phyloP scores from a whole-genome alignment of 1,140 invertebrate species.

The Micrasema minimum region DNA sequence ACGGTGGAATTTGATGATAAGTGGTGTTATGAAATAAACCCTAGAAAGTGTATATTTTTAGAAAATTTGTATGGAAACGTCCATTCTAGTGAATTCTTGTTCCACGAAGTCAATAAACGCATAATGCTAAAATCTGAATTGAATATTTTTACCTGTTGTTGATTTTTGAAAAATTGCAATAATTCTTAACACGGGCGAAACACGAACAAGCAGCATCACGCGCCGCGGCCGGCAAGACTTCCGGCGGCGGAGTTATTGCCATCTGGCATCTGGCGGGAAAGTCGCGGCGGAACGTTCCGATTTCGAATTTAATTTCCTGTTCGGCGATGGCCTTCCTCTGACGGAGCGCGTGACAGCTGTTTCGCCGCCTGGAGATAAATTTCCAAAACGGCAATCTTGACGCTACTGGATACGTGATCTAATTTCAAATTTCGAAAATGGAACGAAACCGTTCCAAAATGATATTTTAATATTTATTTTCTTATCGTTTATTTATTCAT shows the following conservation, averaged over 20 bases:
- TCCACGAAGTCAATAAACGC: no score
- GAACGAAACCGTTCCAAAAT: not conserved
- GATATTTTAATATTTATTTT: conserved; percentile 4
- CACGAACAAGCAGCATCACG: not conserved
- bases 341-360: conserved; percentile 25
- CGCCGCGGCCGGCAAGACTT: not conserved
- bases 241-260: not conserved
- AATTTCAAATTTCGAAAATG: conserved; percentile 9
- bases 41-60: no score
- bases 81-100: no score
- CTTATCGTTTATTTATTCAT: no score
- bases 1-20: no score
- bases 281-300: conserved; percentile 14
- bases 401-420: conserved; percentile 11
- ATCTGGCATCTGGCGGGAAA: conserved; percentile 21
- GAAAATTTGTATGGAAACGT: no score
- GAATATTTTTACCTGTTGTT: no score
- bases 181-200: no score
- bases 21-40: no score
- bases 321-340: conserved; percentile 12
- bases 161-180: no score
- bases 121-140: no score
- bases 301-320: conserved; percentile 32
- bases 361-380: conserved; percentile 16
- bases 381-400: conserved; percentile 18